Conservation (phyloP, 2,797 vertebrate genomes). For the Parambassis ranga region DNA sequence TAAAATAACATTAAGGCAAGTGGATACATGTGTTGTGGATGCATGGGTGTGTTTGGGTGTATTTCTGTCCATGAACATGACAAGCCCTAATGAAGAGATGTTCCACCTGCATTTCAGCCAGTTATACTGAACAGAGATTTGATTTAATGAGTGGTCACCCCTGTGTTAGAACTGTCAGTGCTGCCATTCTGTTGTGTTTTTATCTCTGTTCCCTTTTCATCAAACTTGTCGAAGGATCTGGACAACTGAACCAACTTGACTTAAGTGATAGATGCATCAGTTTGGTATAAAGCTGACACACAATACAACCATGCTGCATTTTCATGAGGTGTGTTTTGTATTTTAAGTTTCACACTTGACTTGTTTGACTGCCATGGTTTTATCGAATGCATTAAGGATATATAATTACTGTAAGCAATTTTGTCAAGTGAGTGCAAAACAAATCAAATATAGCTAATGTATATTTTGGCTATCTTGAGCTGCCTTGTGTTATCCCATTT, state of each 20-base stretch:
- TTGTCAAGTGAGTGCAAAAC: slow-evolving; percentile 58
- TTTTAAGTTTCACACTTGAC: slow-evolving; percentile 5
- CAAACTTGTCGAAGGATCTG: not conserved
- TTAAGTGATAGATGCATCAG: not conserved
- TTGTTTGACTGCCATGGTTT: slow-evolving; percentile 4
- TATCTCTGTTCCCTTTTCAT: not conserved
- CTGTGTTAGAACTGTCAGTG: not conserved
- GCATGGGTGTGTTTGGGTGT: not conserved
- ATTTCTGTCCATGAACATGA: not conserved
- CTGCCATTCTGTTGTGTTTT: not conserved
- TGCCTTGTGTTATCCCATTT: slow-evolving; percentile 74
- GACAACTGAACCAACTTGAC: slow-evolving; percentile 1
- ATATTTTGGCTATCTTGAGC: slow-evolving; percentile 72
- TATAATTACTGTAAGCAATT: slow-evolving; percentile 50
- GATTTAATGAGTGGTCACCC: not conserved
- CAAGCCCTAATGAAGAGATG: not conserved
- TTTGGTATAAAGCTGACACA: not conserved
- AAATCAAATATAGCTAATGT: slow-evolving; percentile 75
- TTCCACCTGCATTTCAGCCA: not conserved
- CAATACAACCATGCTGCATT: slow-evolving; percentile 2
- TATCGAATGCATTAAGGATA: slow-evolving; percentile 40
- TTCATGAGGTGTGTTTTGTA: not conserved
- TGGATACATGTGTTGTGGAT: not conserved
- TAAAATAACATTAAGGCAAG: too few relatives aligned
- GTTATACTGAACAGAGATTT: not conserved